Percentiles rank a stretch among this genome's conserved stretches.
Evolutionary conservation across 2,113 vertebrate species (phyloP).

Genomic region (Psettodes erumei): DNA sequence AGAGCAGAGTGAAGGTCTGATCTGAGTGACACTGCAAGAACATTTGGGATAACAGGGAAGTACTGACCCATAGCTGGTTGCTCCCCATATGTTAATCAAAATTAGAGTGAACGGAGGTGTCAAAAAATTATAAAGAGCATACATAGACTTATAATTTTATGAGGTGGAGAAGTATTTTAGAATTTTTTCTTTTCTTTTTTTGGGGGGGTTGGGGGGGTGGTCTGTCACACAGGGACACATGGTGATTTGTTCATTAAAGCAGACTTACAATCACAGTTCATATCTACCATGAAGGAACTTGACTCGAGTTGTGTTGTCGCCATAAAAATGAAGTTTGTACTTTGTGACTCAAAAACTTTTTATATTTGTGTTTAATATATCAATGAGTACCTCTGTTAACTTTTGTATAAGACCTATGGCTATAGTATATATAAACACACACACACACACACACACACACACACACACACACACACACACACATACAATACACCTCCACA

Average conservation of each 20-base stretch:
- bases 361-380: slow-evolving; percentile 90
- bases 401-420: slow-evolving; percentile 86
- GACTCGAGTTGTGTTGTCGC: slow-evolving; percentile 80
- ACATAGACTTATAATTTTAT: slow-evolving; percentile 1
- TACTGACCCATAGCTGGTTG: neutral
- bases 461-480: slow-evolving; percentile 26
- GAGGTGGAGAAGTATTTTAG: slow-evolving; percentile 3
- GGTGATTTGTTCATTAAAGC: slow-evolving; percentile 44
- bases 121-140: neutral
- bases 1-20: slow-evolving; percentile 7
- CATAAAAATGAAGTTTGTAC: slow-evolving; percentile 85
- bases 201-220: neutral
- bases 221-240: slow-evolving; percentile 42
- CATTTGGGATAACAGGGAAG: neutral
- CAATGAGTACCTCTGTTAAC: slow-evolving; percentile 86
- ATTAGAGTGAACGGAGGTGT: slow-evolving; percentile 8
- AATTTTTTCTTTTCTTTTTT: slow-evolving; percentile 8
- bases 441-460: slow-evolving; percentile 42
- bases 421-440: slow-evolving; percentile 76
- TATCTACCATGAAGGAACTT: slow-evolving; percentile 69
- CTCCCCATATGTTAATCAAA: slow-evolving; percentile 11
- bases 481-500: slow-evolving; percentile 54
- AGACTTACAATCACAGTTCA: slow-evolving; percentile 69
- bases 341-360: slow-evolving; percentile 85
- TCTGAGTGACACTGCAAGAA: neutral